Conservation (phyloP, 2,888 invertebrate species). For the Zaprionus obscuricornis region DNA sequence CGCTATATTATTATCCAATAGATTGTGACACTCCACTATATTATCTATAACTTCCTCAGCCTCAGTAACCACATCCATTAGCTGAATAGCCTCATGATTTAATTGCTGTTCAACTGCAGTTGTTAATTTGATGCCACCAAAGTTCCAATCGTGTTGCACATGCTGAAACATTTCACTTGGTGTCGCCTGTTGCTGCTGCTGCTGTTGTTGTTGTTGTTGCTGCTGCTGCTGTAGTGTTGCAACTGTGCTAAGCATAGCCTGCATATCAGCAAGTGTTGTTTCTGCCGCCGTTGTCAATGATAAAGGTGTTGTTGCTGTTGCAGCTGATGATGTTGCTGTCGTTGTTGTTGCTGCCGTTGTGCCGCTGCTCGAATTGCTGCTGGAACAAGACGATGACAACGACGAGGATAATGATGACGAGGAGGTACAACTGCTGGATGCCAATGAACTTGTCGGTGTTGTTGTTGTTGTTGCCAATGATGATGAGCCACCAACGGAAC, state of each 20-base stretch:
- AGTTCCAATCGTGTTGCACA: conserved; percentile 83
- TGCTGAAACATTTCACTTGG: conserved; percentile 82
- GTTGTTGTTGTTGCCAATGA: no score
- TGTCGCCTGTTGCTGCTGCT: conserved; percentile 33
- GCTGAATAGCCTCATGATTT: conserved; percentile 58
- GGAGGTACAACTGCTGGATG: conserved; percentile 60
- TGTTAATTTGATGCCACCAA: conserved; percentile 79
- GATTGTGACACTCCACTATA: conserved; percentile 57
- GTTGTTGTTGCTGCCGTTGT: conserved; percentile 51
- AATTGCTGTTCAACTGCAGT: conserved; percentile 49
- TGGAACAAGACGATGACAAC: conserved; percentile 68
- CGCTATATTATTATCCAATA: conserved; percentile 41
- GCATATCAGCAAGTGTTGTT: conserved; percentile 56
- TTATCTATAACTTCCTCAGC: conserved; percentile 58
- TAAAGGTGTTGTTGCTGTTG: conserved; percentile 24
- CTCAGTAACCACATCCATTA: conserved; percentile 62
- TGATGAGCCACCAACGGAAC: conserved; percentile 62
- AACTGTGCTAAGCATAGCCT: conserved; percentile 67
- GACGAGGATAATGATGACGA: conserved; percentile 72
- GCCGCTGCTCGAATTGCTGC: conserved; percentile 57
- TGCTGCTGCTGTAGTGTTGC: conserved; percentile 61
- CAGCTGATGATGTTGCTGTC: no score
- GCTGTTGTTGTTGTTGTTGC: conserved; percentile 32
- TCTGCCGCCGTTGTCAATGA: conserved; percentile 43
- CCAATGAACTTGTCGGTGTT: conserved; percentile 56